phyloP scores from a whole-genome alignment of 2,113 vertebrate genomes.

The Aspidoscelis tigris region DNA sequence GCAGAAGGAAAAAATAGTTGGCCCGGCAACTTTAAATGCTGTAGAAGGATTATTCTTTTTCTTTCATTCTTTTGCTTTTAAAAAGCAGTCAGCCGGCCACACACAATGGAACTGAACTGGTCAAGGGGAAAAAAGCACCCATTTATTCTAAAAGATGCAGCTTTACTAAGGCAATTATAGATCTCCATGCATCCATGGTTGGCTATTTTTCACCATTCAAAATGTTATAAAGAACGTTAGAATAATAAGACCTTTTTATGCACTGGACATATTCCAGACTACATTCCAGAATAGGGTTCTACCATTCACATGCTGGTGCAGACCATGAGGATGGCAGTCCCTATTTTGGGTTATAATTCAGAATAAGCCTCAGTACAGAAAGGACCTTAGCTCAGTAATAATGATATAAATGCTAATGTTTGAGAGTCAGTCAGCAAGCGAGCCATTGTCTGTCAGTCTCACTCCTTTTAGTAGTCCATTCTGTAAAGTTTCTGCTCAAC shows the following conservation, averaged over 20 bases:
- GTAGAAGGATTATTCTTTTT: slow-evolving; percentile 35
- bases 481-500: too few relatives aligned
- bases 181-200: slow-evolving; percentile 26
- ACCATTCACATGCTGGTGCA: too few relatives aligned
- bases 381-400: too few relatives aligned
- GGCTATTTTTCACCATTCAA: slow-evolving; percentile 2
- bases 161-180: slow-evolving; percentile 62
- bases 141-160: slow-evolving; percentile 46
- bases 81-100: slow-evolving; percentile 27
- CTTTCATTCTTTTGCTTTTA: slow-evolving; percentile 25
- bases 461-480: too few relatives aligned
- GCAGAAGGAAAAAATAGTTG: slow-evolving; percentile 17
- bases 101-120: neutral
- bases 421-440: neutral
- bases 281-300: too few relatives aligned
- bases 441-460: too few relatives aligned
- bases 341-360: too few relatives aligned
- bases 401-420: too few relatives aligned
- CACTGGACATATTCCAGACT: too few relatives aligned
- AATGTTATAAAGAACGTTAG: neutral
- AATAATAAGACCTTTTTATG: neutral
- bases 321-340: too few relatives aligned
- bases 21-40: slow-evolving; percentile 32
- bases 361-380: too few relatives aligned
- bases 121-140: slow-evolving; percentile 27